Conservation (phyloP, 2,797 vertebrate species). For the Pampus argenteus region DNA sequence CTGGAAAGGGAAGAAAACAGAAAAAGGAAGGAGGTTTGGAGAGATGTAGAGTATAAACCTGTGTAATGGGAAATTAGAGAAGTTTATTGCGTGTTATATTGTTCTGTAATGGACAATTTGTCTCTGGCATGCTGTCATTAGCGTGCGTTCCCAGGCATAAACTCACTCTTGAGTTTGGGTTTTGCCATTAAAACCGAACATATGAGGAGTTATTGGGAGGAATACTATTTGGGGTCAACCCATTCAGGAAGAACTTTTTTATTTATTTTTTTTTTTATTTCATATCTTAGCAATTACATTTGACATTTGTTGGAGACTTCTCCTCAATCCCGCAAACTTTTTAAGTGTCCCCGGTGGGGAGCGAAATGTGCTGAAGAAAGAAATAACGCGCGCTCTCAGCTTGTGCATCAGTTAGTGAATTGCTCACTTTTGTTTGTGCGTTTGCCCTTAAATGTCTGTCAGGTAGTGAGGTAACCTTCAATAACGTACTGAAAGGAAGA, state of each 20-base stretch:
- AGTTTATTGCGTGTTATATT: constrained; percentile 75
- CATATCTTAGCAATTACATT: constrained; percentile 38
- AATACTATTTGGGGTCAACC: constrained; percentile 36
- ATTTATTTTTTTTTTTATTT: constrained; percentile 56
- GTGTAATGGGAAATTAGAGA: constrained; percentile 64
- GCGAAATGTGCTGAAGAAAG: constrained; percentile 7
- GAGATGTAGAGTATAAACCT: constrained; percentile 44
- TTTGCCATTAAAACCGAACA: constrained; percentile 54
- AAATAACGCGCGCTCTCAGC: constrained; percentile 32
- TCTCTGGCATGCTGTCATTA: constrained; percentile 54
- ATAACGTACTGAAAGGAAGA: not conserved
- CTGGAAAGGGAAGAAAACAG: constrained; percentile 18
- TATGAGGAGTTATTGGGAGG: constrained; percentile 36
- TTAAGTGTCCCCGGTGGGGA: constrained; percentile 34
- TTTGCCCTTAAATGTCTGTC: constrained; percentile 18
- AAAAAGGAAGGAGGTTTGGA: constrained; percentile 38
- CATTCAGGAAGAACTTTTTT: constrained; percentile 37
- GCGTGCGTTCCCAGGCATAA: constrained; percentile 42
- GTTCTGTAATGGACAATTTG: constrained; percentile 72
- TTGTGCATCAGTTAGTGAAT: constrained; percentile 58
- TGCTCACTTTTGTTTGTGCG: constrained; percentile 26
- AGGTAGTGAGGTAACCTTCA: constrained; percentile 32
- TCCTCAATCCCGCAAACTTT: constrained; percentile 16
- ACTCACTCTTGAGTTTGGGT: constrained; percentile 38
- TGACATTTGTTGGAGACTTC: constrained; percentile 28